Base-by-base conservation (phyloP, 2,113 vertebrate genomes). In the Polyodon spathula region DNA sequence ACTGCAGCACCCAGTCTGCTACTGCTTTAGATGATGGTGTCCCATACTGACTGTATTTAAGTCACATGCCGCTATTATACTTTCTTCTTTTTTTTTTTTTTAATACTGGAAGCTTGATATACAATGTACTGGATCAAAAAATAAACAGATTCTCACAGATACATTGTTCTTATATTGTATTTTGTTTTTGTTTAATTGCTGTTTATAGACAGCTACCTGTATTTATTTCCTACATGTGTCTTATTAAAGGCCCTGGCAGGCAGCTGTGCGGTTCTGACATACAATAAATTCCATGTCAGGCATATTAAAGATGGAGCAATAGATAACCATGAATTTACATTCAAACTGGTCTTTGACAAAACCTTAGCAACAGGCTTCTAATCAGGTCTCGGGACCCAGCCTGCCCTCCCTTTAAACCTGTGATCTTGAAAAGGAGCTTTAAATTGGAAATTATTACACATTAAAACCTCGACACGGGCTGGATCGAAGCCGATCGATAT, bases 361-460 rank as follows among this genome's bases (percentile, higher is more conserved):
- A 90, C 90, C 88, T 82, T 89, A 84, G 91, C 90, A 94, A 91
- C 90, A 92, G 91, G 90, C 91, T 84, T 84, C 89, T 93, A 93
- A 95, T 93, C 91, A 91, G 90, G 82, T 84, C 83, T 83, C 72
- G 84, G 84, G 84, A 86, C 89, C 88, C 59, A 77, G 82, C 84
- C 87, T 90, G 90, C 89, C 90, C 90, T 90, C 89, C 90, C 89
- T 91, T 93, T 91, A 92, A 91, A 91, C 90, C 84, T 78, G 78
- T 91, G 92, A 93, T 97, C 94, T 92, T 89, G 90, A 95, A 90
- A 93, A 95, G 90, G 89, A 92, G 93, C 90, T 93, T 94, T 93
- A 97, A 97, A 97, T 97, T 97, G 95, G 95, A 95, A 96, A 97
- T 97, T 97, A 97, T 98, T 97, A 95, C 94, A 97, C 96, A 97